Evolutionary conservation across 2,797 vertebrate species (phyloP), one percentile per base, ranked within the genome.

Genomic region (Aeoliscus strigatus): DNA sequence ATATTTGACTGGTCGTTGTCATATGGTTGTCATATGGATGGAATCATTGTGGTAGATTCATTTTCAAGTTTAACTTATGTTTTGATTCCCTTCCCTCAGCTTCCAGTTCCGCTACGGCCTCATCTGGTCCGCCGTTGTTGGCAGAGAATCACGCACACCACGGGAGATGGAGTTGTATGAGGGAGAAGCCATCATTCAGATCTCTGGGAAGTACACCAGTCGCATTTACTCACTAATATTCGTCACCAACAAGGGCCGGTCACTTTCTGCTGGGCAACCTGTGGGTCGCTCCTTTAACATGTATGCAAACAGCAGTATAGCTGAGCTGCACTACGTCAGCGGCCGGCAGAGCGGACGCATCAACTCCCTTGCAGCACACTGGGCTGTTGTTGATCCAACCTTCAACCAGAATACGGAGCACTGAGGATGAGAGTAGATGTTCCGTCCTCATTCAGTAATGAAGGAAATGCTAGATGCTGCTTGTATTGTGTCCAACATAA

Each of bases 71-170:
- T n/a, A n/a, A 21, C 18, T 21, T 21, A 6, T 21, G 18, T 27
- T 4, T 4, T 1, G n/a, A 2, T 13, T 21, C 13, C 14, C 24
- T n/a, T 16, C 9, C 5, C 6, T 29, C 30, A 73, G 66, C 6
- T 2, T 76, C 2, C 69, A 76, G 39, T 5, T 73, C 5, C 36
- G 52, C 2, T 67, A 40, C 0, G 49, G 51, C 6, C 0, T 0
- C 2, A 10, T 31, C 8, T 76, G 69, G 69, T 37, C 66, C 3
- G 0, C 1, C 0, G 0, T 25, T 2, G 28, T 2, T 2, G 69
- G 66, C 0, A 0, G 0, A 1, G 0, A 0, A 1, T 0, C 0
- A 0, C 32, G 39, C 0, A 0, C 0, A 0, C 0, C 1, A 7
- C 0, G 3, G 0, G 56, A 66, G 37, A 12, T 73, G 0, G 14